Conservation (phyloP, 2,113 vertebrate genomes). For the Talpa occidentalis region DNA sequence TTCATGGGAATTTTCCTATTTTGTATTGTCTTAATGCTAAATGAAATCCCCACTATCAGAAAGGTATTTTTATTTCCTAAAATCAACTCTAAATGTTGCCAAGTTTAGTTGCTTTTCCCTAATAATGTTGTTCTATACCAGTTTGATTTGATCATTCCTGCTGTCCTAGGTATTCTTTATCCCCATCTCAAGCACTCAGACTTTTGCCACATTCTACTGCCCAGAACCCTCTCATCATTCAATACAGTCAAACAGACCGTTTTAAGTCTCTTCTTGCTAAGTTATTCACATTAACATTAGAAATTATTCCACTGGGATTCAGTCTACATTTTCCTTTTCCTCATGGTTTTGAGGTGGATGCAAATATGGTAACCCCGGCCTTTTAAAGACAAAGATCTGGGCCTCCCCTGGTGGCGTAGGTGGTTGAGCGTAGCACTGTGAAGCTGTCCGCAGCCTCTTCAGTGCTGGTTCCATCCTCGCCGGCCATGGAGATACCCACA, state of each 20-base stretch:
- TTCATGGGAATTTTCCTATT: neutral
- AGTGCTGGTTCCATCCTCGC: too few species aligned
- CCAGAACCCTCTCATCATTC: neutral
- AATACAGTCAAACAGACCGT: neutral
- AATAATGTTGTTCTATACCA: neutral
- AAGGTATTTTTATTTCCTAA: conserved; percentile 28
- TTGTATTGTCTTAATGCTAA: neutral
- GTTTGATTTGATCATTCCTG: neutral
- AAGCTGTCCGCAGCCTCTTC: too few species aligned
- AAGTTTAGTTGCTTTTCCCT: neutral
- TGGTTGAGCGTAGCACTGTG: too few species aligned
- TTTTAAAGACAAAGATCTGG: neutral
- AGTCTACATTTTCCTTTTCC: neutral
- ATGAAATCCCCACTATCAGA: neutral
- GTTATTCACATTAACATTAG: neutral
- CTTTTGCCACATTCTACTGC: neutral
- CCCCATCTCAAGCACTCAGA: neutral
- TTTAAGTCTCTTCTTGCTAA: conserved; percentile 15
- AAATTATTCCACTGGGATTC: neutral
- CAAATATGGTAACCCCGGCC: neutral
- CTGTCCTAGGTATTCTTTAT: neutral
- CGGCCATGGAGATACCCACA: too few species aligned
- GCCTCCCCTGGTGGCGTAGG: too few species aligned
- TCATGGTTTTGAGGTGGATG: neutral
- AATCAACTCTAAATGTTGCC: neutral